Conservation (phyloP, 2,888 invertebrate genomes). For the Theretra japonica region DNA sequence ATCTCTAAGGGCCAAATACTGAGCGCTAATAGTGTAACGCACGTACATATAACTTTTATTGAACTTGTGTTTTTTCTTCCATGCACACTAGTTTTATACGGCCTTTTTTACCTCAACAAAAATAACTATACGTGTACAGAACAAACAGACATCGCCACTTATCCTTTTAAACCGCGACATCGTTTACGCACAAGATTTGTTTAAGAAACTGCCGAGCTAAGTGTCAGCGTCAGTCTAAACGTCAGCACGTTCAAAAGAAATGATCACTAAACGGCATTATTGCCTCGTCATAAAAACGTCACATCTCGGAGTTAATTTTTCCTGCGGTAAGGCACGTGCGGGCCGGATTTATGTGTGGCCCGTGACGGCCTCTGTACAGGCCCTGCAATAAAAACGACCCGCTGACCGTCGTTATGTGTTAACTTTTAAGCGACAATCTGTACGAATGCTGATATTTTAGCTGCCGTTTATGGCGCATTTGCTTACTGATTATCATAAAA, state of each 20-base stretch:
- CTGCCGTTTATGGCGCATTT: constrained; percentile 18
- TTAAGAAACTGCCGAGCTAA: background rate
- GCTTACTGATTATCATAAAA: background rate
- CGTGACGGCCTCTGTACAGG: constrained; percentile 50
- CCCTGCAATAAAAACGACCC: constrained; percentile 61
- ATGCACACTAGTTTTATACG: too few species aligned
- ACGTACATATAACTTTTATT: too few species aligned
- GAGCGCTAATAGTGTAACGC: too few species aligned
- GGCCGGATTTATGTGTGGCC: constrained; percentile 62
- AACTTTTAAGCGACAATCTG: constrained; percentile 30
- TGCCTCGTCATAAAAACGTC: constrained; percentile 59
- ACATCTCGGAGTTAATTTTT: constrained; percentile 69
- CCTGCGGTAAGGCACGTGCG: constrained; percentile 62
- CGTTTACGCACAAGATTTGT: background rate
- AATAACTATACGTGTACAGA: too few species aligned
- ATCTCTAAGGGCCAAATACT: too few species aligned
- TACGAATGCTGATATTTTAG: constrained; percentile 21
- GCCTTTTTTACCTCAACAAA: too few species aligned
- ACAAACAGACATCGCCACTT: too few species aligned
- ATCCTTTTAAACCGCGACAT: too few species aligned
- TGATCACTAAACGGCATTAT: constrained; percentile 60
- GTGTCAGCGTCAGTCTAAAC: constrained; percentile 30
- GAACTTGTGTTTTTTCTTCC: too few species aligned
- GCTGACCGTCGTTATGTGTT: constrained; percentile 42
- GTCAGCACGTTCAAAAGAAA: constrained; percentile 53